phyloP scores from a whole-genome alignment of 2,888 invertebrate species.

The Therioaphis trifolii region DNA sequence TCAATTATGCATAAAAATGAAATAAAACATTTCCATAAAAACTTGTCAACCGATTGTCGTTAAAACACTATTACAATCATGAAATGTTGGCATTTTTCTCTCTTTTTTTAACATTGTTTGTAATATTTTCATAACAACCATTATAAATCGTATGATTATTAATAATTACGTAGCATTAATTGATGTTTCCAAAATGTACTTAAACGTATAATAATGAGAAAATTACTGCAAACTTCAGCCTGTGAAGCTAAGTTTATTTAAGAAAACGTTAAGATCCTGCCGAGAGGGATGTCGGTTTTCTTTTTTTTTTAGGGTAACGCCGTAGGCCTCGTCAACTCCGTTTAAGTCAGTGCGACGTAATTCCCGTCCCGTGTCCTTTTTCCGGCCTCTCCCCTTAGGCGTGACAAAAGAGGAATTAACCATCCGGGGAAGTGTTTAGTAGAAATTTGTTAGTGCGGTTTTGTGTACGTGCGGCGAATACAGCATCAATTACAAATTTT shows the following conservation, averaged over 20 bases:
- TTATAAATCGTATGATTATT: too few relatives aligned
- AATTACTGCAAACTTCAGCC: not conserved
- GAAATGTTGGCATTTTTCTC: not conserved
- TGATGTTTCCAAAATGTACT: not conserved
- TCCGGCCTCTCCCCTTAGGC: conserved; percentile 30
- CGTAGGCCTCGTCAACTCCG: conserved; percentile 24
- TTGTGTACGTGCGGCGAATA: conserved; percentile 55
- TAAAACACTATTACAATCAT: too few relatives aligned
- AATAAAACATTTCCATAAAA: too few relatives aligned
- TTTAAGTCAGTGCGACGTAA: conserved; percentile 31
- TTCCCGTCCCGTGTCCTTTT: conserved; percentile 21
- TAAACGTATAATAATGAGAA: conserved; percentile 9
- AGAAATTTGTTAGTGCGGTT: conserved; percentile 56
- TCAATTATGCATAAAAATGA: too few relatives aligned
- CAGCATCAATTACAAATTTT: conserved; percentile 45
- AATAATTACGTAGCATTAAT: not conserved
- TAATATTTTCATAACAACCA: not conserved
- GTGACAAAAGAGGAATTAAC: conserved; percentile 59
- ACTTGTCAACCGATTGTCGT: too few relatives aligned
- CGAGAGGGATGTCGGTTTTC: not conserved
- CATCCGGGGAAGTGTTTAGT: conserved; percentile 59
- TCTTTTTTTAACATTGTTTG: not conserved
- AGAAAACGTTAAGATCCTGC: not conserved
- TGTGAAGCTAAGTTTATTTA: not conserved
- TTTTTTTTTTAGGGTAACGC: conserved; percentile 29